Conservation (phyloP, 2,888 invertebrate species). For the Tyria jacobaeae region DNA sequence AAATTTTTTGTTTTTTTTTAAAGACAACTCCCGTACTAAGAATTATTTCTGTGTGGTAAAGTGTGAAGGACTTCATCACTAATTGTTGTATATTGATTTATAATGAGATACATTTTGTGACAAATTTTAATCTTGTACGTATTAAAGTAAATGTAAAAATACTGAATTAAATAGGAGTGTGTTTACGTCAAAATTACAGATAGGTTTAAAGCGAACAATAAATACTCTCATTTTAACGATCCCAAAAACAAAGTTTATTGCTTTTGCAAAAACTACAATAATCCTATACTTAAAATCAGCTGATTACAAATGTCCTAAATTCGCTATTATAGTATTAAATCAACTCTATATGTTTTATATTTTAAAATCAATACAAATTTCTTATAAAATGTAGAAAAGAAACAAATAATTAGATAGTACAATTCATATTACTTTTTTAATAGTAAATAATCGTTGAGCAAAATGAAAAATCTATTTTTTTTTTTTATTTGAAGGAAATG, state of each 20-base stretch:
- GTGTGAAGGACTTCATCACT: too few species aligned
- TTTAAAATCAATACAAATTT: too few species aligned
- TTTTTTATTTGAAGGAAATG: background rate
- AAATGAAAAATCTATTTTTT: background rate
- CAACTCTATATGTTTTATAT: too few species aligned
- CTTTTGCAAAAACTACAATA: slow-evolving; percentile 33
- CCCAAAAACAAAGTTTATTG: slow-evolving; percentile 31
- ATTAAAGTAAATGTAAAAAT: too few species aligned
- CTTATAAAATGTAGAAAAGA: too few species aligned
- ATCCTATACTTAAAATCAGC: slow-evolving; percentile 17
- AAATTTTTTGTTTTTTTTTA: too few species aligned
- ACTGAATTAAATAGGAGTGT: too few species aligned
- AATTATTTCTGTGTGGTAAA: too few species aligned
- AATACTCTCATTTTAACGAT: slow-evolving; percentile 25
- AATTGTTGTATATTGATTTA: too few species aligned
- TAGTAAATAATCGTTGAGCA: background rate
- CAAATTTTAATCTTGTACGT: too few species aligned
- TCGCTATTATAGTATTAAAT: slow-evolving; percentile 24
- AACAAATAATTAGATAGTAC: background rate
- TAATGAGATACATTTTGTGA: too few species aligned
- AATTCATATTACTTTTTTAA: background rate
- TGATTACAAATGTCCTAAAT: slow-evolving; percentile 27
- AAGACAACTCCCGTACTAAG: too few species aligned
- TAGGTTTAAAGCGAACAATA: background rate
- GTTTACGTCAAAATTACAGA: background rate